Conservation (phyloP, 2,797 vertebrate genomes). For the Anisognathus igniventris region DNA sequence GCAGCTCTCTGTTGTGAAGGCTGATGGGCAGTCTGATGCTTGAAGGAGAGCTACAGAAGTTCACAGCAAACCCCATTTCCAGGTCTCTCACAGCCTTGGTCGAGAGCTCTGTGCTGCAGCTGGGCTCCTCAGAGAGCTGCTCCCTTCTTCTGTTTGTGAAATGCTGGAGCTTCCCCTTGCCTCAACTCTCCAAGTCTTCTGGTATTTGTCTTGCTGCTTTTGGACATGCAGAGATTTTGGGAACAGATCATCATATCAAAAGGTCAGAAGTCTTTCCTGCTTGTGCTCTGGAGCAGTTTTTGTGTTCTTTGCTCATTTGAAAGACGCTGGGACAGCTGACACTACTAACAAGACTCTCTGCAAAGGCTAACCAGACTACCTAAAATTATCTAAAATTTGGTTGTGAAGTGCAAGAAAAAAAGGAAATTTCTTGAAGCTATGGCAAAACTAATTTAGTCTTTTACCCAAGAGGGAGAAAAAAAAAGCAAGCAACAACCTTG, state of each 20-base stretch:
- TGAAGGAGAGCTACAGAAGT: background rate
- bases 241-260: conserved; percentile 32
- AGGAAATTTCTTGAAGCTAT: background rate
- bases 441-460: background rate
- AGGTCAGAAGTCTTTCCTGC: conserved; percentile 37
- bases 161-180: background rate
- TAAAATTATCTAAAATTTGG: background rate
- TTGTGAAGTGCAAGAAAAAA: background rate
- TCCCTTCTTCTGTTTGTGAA: background rate
- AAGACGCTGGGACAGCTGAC: background rate
- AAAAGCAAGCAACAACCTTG: background rate
- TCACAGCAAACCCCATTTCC: background rate
- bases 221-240: conserved; percentile 4
- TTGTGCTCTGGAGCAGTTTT: background rate
- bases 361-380: background rate
- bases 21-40: background rate
- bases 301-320: background rate
- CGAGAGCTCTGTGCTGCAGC: background rate
- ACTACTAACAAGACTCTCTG: background rate
- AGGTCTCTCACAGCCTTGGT: background rate
- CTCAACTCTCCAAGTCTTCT: background rate
- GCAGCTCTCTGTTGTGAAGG: background rate
- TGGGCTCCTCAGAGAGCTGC: background rate
- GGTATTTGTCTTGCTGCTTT: conserved; percentile 24
- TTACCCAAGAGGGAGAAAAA: background rate